A percentile compares a stretch with the other conserved stretches of the same genome.
These are phyloP conservation scores for Drosophila melanica DNA, from an alignment of 1,140 invertebrate species.

Conservation along the genomic window DNA sequence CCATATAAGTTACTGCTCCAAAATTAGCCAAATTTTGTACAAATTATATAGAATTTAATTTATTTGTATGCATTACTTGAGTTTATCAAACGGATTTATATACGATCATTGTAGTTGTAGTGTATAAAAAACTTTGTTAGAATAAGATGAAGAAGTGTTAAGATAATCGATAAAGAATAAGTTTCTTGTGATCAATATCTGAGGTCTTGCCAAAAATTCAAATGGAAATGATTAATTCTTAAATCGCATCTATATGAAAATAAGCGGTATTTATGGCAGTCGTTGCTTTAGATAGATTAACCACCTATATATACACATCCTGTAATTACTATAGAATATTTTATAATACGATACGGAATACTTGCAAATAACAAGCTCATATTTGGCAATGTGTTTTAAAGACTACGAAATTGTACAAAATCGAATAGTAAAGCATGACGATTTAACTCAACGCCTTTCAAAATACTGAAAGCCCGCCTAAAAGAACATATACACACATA, in stretches of 20 bases:
- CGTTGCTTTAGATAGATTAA: slow-evolving; percentile 29
- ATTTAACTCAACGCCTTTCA: slow-evolving; percentile 35
- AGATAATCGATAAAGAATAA: slow-evolving; percentile 43
- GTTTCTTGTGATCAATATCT: slow-evolving; percentile 77
- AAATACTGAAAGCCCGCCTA: slow-evolving; percentile 57
- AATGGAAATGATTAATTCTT: slow-evolving; percentile 33
- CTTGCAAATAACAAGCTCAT: slow-evolving; percentile 31
- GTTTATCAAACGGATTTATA: slow-evolving; percentile 43
- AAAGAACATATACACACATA: slow-evolving; percentile 36
- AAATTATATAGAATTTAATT: slow-evolving; percentile 27
- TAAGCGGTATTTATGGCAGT: slow-evolving; percentile 1
- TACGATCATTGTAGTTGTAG: slow-evolving; percentile 29
- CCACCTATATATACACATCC: slow-evolving; percentile 6
- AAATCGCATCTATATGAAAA: slow-evolving; percentile 11
- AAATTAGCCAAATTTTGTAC: slow-evolving; percentile 72
- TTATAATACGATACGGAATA: slow-evolving; percentile 18
- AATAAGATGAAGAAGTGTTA: slow-evolving; percentile 16
- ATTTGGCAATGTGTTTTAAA: slow-evolving; percentile 18
- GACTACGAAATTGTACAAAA: slow-evolving; percentile 37
- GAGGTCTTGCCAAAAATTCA: slow-evolving; percentile 75
- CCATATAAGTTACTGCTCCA: slow-evolving; percentile 59
- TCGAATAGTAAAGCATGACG: slow-evolving; percentile 4
- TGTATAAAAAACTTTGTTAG: slow-evolving; percentile 16
- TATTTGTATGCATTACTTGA: slow-evolving; percentile 15
- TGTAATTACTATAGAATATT: slow-evolving; percentile 16